Conservation (phyloP, 2,113 vertebrate genomes). For the Crotalus helleri region DNA sequence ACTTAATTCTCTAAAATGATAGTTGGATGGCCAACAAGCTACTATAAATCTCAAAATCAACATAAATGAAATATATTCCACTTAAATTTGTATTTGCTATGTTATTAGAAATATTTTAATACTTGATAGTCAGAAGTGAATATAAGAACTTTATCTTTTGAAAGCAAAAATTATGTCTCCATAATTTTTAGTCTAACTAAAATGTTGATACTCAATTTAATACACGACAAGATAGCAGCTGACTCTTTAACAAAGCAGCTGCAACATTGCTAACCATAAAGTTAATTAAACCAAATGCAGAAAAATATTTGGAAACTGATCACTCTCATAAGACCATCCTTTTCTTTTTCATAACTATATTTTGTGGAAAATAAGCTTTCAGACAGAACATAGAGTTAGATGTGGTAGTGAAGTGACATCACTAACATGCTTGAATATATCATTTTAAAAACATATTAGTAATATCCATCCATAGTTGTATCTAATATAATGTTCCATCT, state of each 20-base stretch:
- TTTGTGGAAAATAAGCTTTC: background rate
- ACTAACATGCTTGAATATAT: background rate
- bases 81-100: background rate
- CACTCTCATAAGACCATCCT: conserved; percentile 42
- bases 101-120: background rate
- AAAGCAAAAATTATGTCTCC: background rate
- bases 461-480: background rate
- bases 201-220: background rate
- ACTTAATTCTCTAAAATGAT: background rate
- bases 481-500: background rate
- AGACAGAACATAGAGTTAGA: background rate
- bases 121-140: background rate
- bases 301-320: conserved; percentile 52
- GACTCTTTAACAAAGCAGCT: conserved; percentile 4
- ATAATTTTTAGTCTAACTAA: background rate
- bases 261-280: conserved; percentile 42
- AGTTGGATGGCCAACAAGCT: background rate
- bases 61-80: background rate
- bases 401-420: background rate
- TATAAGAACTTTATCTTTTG: background rate
- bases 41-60: background rate
- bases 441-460: background rate
- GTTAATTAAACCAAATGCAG: conserved; percentile 34
- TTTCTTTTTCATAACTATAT: conserved; percentile 29
- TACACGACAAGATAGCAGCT: conserved; percentile 21